Conservation (phyloP, 2,888 invertebrate genomes). For the Polylopha cassiicola region DNA sequence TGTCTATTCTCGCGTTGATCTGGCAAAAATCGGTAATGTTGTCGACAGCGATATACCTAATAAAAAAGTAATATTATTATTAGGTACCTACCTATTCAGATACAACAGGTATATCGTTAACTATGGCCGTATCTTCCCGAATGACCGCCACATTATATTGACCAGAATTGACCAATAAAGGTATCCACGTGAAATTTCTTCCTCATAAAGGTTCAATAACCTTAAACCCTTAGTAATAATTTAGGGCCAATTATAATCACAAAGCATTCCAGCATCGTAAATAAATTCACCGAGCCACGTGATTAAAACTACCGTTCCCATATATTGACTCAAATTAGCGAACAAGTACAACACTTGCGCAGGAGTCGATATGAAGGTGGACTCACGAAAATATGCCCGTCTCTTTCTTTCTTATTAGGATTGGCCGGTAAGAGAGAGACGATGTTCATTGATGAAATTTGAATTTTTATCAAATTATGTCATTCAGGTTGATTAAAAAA, state of each 20-base stretch:
- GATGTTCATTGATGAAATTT: conserved; percentile 15
- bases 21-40: no score
- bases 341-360: conserved; percentile 8
- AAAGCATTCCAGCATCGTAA: conserved; percentile 15
- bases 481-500: conserved; percentile 39
- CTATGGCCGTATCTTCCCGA: no score
- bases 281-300: conserved; percentile 29
- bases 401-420: conserved; percentile 21
- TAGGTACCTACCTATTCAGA: no score
- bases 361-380: background rate
- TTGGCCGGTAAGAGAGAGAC: conserved; percentile 17
- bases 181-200: no score
- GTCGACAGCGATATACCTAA: no score
- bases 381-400: conserved; percentile 20
- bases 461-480: conserved; percentile 46
- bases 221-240: background rate
- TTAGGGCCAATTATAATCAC: background rate
- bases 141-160: no score
- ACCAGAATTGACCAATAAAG: no score
- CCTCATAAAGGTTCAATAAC: no score
- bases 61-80: no score
- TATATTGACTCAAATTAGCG: conserved; percentile 41
- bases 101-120: no score
- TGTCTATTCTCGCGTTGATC: no score
- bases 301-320: conserved; percentile 51